Conservation (phyloP, 2,113 vertebrate species). For the Psittacula cyanocephala region DNA sequence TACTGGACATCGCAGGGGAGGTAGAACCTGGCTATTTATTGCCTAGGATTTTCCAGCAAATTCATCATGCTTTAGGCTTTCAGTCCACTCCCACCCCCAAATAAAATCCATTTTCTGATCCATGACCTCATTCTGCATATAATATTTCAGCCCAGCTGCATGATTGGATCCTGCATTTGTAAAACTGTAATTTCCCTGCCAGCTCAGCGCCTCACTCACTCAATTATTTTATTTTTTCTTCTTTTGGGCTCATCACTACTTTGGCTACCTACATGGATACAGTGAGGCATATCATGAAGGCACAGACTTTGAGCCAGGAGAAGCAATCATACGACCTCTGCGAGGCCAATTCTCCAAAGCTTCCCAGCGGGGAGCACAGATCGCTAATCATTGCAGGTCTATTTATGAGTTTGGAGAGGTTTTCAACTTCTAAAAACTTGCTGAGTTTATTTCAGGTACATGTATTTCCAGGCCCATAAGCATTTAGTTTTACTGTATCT, state of each 20-base stretch:
- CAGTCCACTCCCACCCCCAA: slow-evolving; percentile 38
- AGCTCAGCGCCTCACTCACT: slow-evolving; percentile 9
- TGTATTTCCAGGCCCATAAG: slow-evolving; percentile 60
- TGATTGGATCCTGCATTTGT: neutral
- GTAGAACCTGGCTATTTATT: neutral
- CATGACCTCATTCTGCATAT: slow-evolving; percentile 51
- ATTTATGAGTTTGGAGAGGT: slow-evolving; percentile 66
- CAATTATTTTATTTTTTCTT: neutral
- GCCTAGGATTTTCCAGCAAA: neutral
- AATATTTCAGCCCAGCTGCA: slow-evolving; percentile 49
- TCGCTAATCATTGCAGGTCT: slow-evolving; percentile 59
- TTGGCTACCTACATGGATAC: slow-evolving; percentile 41
- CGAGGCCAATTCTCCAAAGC: slow-evolving; percentile 49
- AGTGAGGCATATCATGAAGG: slow-evolving; percentile 4
- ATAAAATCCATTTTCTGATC: slow-evolving; percentile 55
- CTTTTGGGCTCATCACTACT: neutral
- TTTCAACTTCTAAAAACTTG: slow-evolving; percentile 50
- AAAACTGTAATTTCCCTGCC: slow-evolving; percentile 32
- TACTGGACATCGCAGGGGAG: neutral
- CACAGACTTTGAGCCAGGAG: slow-evolving; percentile 32
- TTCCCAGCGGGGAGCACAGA: slow-evolving; percentile 20
- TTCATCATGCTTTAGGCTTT: slow-evolving; percentile 1
- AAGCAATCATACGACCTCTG: slow-evolving; percentile 57
- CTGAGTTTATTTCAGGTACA: slow-evolving; percentile 72
- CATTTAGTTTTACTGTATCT: slow-evolving; percentile 31